These are phyloP conservation scores for Sclerurus mexicanus DNA, from an alignment of 2,113 vertebrate species.

Conservation along the genomic window DNA sequence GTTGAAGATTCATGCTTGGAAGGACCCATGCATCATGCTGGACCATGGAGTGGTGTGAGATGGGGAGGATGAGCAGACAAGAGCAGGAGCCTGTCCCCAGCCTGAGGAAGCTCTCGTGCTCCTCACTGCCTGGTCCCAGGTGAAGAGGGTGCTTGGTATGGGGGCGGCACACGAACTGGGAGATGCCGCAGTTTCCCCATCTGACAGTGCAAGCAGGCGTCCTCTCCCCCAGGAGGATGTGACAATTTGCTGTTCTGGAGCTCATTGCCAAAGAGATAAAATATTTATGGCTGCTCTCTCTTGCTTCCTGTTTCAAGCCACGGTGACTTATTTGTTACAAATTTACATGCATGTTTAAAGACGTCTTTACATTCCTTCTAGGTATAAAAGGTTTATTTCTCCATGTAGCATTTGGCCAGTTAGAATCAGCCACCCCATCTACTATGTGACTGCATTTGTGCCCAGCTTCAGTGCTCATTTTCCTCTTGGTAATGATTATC, in stretches of 20 bases:
- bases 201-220: rapidly evolving
- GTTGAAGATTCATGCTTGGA: rapidly evolving
- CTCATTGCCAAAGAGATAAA: constrained; percentile 27
- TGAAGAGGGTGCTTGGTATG: rapidly evolving
- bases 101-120: rapidly evolving
- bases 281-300: constrained; percentile 39
- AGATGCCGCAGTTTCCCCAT: not conserved
- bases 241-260: constrained; percentile 8
- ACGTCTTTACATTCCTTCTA: not conserved
- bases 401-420: not conserved
- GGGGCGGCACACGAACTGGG: rapidly evolving
- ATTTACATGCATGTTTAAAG: constrained; percentile 39
- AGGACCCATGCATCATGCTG: rapidly evolving
- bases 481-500: constrained; percentile 57
- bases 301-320: not conserved
- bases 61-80: rapidly evolving
- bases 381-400: constrained; percentile 30
- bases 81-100: not conserved
- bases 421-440: not conserved
- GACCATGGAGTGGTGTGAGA: rapidly evolving
- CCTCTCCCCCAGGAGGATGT: not conserved
- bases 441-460: not conserved
- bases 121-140: not conserved
- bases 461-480: not conserved
- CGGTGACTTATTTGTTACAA: constrained; percentile 15